phyloP scores from a whole-genome alignment of 1,140 invertebrate genomes.

The Argopecten irradians region DNA sequence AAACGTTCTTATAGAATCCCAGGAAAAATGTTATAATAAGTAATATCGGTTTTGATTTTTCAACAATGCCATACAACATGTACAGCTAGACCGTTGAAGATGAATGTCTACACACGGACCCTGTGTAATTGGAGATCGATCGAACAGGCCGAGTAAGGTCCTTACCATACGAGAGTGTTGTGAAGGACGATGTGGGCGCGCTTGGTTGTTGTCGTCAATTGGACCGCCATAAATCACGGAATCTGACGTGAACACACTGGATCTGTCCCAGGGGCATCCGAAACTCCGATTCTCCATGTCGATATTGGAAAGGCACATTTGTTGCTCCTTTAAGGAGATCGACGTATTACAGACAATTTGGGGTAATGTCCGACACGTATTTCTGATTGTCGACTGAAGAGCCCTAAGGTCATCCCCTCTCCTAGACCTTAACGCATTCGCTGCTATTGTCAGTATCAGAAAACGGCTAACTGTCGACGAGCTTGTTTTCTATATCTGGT shows the following conservation, averaged over 20 bases:
- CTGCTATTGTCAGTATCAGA: background rate
- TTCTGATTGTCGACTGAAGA: background rate
- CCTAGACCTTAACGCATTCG: background rate
- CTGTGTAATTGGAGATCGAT: background rate
- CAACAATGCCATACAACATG: background rate
- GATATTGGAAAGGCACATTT: conserved; percentile 1
- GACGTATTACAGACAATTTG: background rate
- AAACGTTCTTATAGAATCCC: no score
- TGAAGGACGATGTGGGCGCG: background rate
- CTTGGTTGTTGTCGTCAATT: conserved; percentile 16
- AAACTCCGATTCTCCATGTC: background rate
- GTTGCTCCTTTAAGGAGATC: background rate
- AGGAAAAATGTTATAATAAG: no score
- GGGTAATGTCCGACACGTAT: background rate
- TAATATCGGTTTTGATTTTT: no score
- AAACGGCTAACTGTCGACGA: background rate
- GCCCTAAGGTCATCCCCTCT: background rate
- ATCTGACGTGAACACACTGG: background rate
- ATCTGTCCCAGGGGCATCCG: background rate
- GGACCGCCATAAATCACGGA: background rate
- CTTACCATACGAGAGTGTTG: background rate
- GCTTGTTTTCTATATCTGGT: background rate
- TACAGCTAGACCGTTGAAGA: background rate
- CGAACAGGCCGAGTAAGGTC: background rate
- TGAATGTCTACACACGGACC: background rate